Evolutionary conservation across 2,888 invertebrate genomes (phyloP).

Genomic region (Drosophila merina): DNA sequence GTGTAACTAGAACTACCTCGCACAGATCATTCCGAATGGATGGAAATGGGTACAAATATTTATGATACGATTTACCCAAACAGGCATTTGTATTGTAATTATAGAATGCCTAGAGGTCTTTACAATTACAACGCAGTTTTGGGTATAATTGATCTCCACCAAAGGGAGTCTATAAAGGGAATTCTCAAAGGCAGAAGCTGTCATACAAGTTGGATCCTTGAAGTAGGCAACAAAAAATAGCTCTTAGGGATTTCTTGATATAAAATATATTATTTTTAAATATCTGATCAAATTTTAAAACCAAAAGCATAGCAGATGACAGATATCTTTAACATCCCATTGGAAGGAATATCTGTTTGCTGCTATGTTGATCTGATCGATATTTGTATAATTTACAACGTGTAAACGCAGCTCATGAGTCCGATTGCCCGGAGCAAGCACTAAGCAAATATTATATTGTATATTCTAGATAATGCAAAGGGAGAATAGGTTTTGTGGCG

Average conservation of each 20-base stretch:
- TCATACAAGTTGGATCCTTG: not conserved
- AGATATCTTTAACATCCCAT: not conserved
- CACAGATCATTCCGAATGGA: slow-evolving; percentile 26
- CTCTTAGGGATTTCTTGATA: too few relatives aligned
- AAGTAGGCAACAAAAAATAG: not conserved
- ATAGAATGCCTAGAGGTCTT: slow-evolving; percentile 49
- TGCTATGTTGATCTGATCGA: slow-evolving; percentile 48
- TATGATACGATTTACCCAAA: slow-evolving; percentile 69
- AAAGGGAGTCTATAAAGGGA: too few relatives aligned
- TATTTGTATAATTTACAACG: slow-evolving; percentile 68
- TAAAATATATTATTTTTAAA: not conserved
- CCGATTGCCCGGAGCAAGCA: slow-evolving; percentile 14
- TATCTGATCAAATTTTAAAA: not conserved
- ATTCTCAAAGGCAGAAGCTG: too few relatives aligned
- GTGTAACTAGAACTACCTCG: slow-evolving; percentile 19
- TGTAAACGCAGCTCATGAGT: slow-evolving; percentile 53
- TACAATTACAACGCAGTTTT: not conserved
- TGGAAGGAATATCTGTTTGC: slow-evolving; percentile 32
- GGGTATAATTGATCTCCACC: too few relatives aligned
- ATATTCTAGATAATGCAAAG: slow-evolving; percentile 23
- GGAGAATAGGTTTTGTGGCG: slow-evolving; percentile 50
- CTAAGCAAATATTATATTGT: slow-evolving; percentile 18
- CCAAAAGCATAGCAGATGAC: not conserved
- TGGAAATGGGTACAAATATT: slow-evolving; percentile 48
- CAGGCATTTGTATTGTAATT: slow-evolving; percentile 75